Percentiles rank a stretch among this genome's conserved stretches.
Evolutionary conservation across 2,888 invertebrate genomes (phyloP).

Genomic region (Thymelicus lineola): DNA sequence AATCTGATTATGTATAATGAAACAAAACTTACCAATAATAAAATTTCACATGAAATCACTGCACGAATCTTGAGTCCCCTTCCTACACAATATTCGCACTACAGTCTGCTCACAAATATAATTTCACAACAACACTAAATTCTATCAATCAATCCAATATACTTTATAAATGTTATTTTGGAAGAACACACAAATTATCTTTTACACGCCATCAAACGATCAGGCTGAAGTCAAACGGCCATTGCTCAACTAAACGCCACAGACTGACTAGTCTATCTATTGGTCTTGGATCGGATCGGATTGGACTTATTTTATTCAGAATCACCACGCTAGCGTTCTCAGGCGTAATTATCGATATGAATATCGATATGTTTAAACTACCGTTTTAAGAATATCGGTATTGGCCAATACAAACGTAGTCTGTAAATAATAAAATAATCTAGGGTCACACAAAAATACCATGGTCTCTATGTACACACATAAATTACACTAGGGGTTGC

Average conservation of each 20-base stretch:
- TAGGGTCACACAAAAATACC: too few relatives aligned
- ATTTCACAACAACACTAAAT: conserved; percentile 54
- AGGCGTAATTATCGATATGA: not conserved
- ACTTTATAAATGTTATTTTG: conserved; percentile 50
- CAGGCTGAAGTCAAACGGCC: conserved; percentile 51
- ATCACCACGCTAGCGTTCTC: not conserved
- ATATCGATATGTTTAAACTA: not conserved
- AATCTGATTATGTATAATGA: conserved; percentile 34
- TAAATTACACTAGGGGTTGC: too few relatives aligned
- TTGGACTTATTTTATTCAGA: not conserved
- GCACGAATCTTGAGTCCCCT: conserved; percentile 49
- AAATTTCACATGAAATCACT: conserved; percentile 61
- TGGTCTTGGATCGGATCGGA: too few relatives aligned
- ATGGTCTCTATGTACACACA: too few relatives aligned
- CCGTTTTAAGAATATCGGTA: too few relatives aligned
- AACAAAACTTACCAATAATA: conserved; percentile 70
- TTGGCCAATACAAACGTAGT: too few relatives aligned
- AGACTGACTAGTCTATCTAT: conserved; percentile 39
- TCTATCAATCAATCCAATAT: conserved; percentile 42
- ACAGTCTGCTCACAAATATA: conserved; percentile 52
- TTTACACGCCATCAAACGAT: conserved; percentile 49
- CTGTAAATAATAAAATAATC: too few relatives aligned
- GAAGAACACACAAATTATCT: conserved; percentile 49
- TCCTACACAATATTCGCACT: conserved; percentile 57
- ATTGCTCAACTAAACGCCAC: conserved; percentile 48